Evolutionary conservation across 1,140 invertebrate species (phyloP), one percentile per base, ranked within the genome.

Genomic region (Drosophila ercepeae): DNA sequence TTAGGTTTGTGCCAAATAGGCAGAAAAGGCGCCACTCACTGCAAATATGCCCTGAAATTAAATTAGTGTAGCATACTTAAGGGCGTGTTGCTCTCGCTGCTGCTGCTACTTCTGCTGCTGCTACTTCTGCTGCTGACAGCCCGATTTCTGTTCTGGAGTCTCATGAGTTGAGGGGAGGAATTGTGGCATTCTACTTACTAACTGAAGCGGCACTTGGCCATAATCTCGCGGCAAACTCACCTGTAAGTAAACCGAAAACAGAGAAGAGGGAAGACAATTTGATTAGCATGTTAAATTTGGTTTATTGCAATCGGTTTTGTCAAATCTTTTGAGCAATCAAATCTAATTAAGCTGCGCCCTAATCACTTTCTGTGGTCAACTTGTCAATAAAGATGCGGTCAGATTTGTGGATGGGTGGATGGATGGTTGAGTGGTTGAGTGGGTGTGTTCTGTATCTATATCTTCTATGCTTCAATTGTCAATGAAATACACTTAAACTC

Each of bases 1-100:
- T 89, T 89, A 89, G 79, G 86, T 89, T 89, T 89, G 59, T 68
- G 82, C 75, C 65, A 82, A 89, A 89, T 89, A 78, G 76, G 76
- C 84, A 86, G 68, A 89, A 89, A 89, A 84, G 71, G 65, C 57
- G 65, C 46, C 58, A 44, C 61, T 44, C 52, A 69, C 75, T 55
- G 63, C 76, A 75, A 79, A 79, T 79, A 81, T 86, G 77, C 77
- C 61, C 58, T 71, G 71, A 75, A 78, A 78, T 78, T 61, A 74
- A 75, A 83, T 78, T 77, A 77, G 63, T 64, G 63, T 52, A 50
- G 70, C 70, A 57, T 51, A 74, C 57, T 74, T 68, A 72, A 52
- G 42, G 51, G 60, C 60, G 52, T 55, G 41, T 29, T 19, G 32
- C 39, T 69, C 46, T 11, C 29, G 29, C 6, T 32, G 29, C 29